Base-by-base conservation (phyloP, 1,140 invertebrate species). In the Campoletis sonorensis region DNA sequence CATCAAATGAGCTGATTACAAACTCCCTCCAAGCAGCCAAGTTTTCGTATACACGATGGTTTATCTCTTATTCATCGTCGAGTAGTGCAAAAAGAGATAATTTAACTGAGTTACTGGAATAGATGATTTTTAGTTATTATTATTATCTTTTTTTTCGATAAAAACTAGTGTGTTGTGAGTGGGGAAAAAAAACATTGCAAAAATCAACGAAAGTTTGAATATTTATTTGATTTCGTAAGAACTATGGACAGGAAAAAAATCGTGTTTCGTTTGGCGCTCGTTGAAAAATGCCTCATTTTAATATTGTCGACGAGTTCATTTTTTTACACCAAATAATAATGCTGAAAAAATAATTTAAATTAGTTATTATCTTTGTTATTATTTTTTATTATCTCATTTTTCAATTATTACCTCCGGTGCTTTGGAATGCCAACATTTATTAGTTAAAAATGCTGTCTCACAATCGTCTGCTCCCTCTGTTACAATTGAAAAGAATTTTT, bases 1-100 rank as follows among this genome's bases (percentile, higher is more conserved):
- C 85, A 85, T 87, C 86, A 87, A 88, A 86, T 86, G 77, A 67
- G 81, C 86, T 86, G 89, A 87, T 89, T 87, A 85, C 81, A 81
- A 51, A 80, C 84, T 85, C 84, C 85, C 85, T 82, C 80, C 84
- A 83, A 81, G 82, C 78, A 51, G 81, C 76, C 27, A 78, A 21
- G 58, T 78, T 84, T 71, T 54, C 80, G 26, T 58, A 67, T 58
- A 26, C 13, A 64, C 54, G 37, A 23, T 18, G 75, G 27, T 85
- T 86, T 87, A 86, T 87, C 84, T 85, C 27, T 72, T 81, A 13
- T 73, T 76, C 16, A 11, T 21, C 26, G 82, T 82, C 76, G 72
- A 84, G 71, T 79, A 79, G 77, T 80, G 73, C 75, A 80, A 40
- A 79, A 82, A 84, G 76, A 79, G 85, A 88, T 87, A 87, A 85